Evolutionary conservation across 2,113 vertebrate species (phyloP), one percentile per base, ranked within the genome.

Genomic region (Gallinago jamesoni): DNA sequence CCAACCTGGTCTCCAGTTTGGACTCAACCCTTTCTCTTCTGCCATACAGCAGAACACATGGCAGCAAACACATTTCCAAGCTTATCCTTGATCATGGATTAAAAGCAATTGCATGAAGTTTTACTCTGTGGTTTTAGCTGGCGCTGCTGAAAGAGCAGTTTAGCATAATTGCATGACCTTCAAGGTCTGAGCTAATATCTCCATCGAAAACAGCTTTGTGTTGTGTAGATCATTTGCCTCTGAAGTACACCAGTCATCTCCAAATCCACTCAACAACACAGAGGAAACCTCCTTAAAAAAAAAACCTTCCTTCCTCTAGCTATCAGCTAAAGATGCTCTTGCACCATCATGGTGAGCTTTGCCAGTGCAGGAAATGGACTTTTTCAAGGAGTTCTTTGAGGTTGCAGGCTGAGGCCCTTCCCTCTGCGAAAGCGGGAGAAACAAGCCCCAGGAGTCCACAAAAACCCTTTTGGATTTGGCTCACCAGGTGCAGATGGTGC

Each of bases 1-100:
- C 22, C 2, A 6, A 10, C 22, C 45, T 53, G 18, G 6, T 37
- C 45, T 41, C 12, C 24, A 30, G n/a, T 52, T 74, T 70, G 43
- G 37, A 35, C 33, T 43, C 60, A 56, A 4, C 0, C 47, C 19
- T 20, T 81, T 86, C 70, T 53, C 39, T 72, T 31, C 21, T 37
- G 22, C 41, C 50, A 21, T 2, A 7, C 1, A 66, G 75, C 2
- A 1, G 28, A 37, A 55, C 50, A 53, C 13, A 4, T 4, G 0
- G 22, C 50, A 73, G 50, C 50, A 87, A 93, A 74, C 35, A 52
- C 0, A 0, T 22, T 59, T 72, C 64, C 69, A 87, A 8, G 76
- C 39, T 14, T 56, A 55, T 69, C 76, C 79, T 78, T 59, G 64
- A 72, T 50, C 59, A 15, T 0, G 12, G 50, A 84, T 82, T 85